A percentile compares a stretch with the other conserved stretches of the same genome.
phyloP scores from a whole-genome alignment of 2,113 vertebrate genomes.

The Halichoerus grypus region DNA sequence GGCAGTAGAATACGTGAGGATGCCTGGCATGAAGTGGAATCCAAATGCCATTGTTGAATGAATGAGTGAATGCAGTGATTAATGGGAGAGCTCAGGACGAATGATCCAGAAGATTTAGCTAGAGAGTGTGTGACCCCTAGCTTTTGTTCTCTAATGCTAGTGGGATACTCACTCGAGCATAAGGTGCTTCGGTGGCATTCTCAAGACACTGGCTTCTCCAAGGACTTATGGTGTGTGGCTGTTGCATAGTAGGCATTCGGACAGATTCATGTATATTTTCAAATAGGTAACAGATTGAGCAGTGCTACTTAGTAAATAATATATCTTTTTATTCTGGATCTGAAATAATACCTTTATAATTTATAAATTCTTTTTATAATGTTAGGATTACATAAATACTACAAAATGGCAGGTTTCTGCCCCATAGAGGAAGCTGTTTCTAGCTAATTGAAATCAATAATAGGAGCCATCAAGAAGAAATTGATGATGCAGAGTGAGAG shows the following conservation, averaged over 20 bases:
- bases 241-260: background rate
- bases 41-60: background rate
- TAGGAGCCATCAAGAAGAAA: background rate
- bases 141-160: background rate
- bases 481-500: background rate
- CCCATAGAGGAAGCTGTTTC: background rate
- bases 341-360: background rate
- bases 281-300: background rate
- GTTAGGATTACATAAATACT: background rate
- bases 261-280: background rate
- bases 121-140: background rate
- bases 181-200: background rate
- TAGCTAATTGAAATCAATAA: background rate
- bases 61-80: background rate
- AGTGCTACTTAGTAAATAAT: background rate
- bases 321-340: background rate
- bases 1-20: background rate
- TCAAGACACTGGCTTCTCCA: background rate
- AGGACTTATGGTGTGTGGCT: background rate
- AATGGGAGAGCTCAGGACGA: background rate
- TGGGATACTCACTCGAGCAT: background rate
- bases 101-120: background rate
- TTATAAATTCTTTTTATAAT: slow-evolving; percentile 17
- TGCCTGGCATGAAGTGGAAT: background rate
- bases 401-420: background rate